These are phyloP conservation scores for Daubentonia madagascariensis DNA, from an alignment of 2,113 vertebrate species.

Conservation along the genomic window DNA sequence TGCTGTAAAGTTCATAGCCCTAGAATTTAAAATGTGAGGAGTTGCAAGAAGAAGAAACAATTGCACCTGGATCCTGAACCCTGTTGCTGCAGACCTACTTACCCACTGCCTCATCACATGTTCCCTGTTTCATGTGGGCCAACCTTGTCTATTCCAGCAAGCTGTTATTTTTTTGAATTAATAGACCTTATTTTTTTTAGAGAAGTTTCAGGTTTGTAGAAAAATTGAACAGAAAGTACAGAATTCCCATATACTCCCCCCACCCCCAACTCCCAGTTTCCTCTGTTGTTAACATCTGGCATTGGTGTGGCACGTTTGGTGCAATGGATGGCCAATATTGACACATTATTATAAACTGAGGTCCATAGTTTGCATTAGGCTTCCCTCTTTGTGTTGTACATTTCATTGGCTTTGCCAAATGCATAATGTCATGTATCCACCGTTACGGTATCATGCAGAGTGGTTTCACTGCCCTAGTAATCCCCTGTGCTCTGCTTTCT, in stretches of 20 bases:
- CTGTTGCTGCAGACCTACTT: fast-evolving
- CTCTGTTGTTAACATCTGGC: background rate
- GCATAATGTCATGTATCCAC: no score
- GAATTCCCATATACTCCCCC: background rate
- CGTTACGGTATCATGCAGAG: fast-evolving
- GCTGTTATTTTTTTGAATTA: background rate
- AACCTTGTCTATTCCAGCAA: background rate
- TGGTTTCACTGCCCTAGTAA: background rate
- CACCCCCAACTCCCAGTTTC: background rate
- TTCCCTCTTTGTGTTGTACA: background rate
- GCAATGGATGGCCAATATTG: background rate
- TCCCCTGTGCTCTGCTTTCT: no score
- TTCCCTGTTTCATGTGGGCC: background rate
- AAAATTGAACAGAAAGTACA: background rate
- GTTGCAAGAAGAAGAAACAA: background rate
- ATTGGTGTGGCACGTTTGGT: background rate
- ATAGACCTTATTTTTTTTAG: background rate
- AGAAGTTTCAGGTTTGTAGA: background rate
- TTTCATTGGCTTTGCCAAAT: background rate
- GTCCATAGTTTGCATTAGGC: background rate
- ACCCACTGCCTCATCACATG: fast-evolving
- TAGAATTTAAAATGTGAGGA: background rate
- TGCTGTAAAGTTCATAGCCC: background rate
- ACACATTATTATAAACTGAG: background rate
- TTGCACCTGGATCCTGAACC: background rate